Evolutionary conservation across 1,140 invertebrate genomes (phyloP).

Genomic region (Drosophila ironensis): DNA sequence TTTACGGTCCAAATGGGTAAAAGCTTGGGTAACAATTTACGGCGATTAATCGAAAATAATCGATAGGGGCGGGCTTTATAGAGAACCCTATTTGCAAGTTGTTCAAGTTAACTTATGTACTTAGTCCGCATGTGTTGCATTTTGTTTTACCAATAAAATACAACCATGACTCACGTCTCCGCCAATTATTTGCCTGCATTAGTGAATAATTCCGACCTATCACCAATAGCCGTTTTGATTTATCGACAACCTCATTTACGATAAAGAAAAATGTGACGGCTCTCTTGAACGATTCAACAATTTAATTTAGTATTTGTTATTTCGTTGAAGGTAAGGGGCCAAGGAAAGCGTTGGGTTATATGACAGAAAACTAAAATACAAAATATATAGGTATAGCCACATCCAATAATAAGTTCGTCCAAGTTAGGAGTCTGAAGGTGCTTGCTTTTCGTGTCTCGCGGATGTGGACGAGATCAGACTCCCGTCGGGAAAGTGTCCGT

Average conservation of each 20-base stretch:
- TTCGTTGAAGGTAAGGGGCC: neutral
- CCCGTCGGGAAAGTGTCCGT: too few relatives aligned
- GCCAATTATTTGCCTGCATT: too few relatives aligned
- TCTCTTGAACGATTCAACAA: conserved; percentile 15
- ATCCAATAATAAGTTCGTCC: conserved; percentile 13
- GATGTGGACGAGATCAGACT: too few relatives aligned
- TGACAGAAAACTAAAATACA: conserved; percentile 6
- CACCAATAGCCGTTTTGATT: neutral
- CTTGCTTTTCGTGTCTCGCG: neutral
- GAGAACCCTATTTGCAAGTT: too few relatives aligned
- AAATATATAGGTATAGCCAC: conserved; percentile 11
- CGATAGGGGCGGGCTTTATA: too few relatives aligned
- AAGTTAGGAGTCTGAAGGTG: neutral
- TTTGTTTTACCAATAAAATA: too few relatives aligned
- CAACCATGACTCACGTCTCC: too few relatives aligned
- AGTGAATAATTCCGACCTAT: too few relatives aligned
- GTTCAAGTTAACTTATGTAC: too few relatives aligned
- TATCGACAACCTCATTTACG: conserved; percentile 14
- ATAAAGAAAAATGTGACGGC: conserved; percentile 20
- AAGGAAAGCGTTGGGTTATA: neutral
- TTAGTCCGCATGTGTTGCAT: too few relatives aligned
- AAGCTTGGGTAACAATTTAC: too few relatives aligned
- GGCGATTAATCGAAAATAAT: too few relatives aligned
- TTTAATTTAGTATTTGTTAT: conserved; percentile 29
- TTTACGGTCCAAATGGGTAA: neutral